These are phyloP conservation scores for Eupsittula cactorum DNA, from an alignment of 2,113 vertebrate genomes.

Conservation along the genomic window DNA sequence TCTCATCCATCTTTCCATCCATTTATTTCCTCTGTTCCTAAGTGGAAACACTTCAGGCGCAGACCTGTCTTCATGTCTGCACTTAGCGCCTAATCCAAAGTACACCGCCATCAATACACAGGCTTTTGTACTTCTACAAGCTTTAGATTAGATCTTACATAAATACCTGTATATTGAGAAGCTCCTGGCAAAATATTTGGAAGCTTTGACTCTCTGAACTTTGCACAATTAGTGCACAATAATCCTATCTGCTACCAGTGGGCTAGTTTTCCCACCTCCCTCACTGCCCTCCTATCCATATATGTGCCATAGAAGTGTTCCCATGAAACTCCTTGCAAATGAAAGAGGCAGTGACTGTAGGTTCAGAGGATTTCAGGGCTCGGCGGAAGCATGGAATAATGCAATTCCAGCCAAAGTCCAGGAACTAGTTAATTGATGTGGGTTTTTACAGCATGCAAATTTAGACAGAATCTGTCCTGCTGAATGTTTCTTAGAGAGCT, in stretches of 20 bases:
- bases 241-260: not conserved
- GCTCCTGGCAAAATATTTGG: not conserved
- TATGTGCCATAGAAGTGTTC: too few species aligned
- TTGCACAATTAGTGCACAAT: not conserved
- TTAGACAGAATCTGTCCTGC: not conserved
- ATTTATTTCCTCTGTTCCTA: not conserved
- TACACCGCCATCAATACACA: accelerated
- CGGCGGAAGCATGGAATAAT: not conserved
- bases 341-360: not conserved
- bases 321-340: not conserved
- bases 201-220: not conserved
- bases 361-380: not conserved
- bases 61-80: not conserved
- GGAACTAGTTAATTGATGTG: not conserved
- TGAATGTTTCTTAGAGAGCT: not conserved
- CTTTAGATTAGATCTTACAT: not conserved
- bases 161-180: not conserved
- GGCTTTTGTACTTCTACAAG: not conserved
- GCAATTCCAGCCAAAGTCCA: not conserved
- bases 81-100: not conserved
- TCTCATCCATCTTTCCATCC: not conserved
- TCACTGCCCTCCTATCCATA: not conserved
- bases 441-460: not conserved
- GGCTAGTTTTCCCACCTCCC: not conserved
- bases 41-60: not conserved